phyloP scores from a whole-genome alignment of 2,113 vertebrate genomes.

The Embiotoca jacksoni region DNA sequence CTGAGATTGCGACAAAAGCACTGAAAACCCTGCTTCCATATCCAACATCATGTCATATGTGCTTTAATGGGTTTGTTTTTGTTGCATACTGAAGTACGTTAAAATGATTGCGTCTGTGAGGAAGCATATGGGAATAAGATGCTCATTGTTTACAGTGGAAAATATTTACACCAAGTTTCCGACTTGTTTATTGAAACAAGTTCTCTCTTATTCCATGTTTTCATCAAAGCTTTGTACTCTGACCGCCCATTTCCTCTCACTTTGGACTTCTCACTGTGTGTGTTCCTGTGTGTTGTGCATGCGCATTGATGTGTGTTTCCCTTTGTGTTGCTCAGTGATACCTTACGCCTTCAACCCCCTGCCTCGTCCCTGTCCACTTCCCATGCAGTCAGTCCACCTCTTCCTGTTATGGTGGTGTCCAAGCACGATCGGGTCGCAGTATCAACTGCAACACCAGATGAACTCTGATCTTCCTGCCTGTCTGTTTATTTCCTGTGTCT shows the following conservation, averaged over 20 bases:
- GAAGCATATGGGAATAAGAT: not conserved
- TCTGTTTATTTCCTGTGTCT: conserved; percentile 68
- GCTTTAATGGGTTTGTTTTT: no score
- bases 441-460: conserved; percentile 37
- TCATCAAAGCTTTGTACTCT: conserved; percentile 5
- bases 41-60: no score
- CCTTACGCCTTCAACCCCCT: conserved; percentile 30
- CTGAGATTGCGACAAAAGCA: no score
- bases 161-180: not conserved
- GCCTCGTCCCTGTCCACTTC: conserved; percentile 49
- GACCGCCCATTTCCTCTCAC: not conserved
- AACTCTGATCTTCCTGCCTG: conserved; percentile 64
- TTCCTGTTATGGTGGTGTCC: conserved; percentile 74
- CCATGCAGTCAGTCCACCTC: conserved; percentile 44
- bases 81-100: not conserved
- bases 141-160: not conserved
- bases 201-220: not conserved
- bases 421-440: conserved; percentile 6
- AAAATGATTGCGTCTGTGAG: not conserved
- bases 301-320: not conserved
- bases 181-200: conserved; percentile 2
- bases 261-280: not conserved
- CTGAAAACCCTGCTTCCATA: no score
- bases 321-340: conserved; percentile 21
- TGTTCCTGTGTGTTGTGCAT: not conserved